Base-by-base conservation (phyloP, 1,140 invertebrate genomes). In the Halictus rubicundus region DNA sequence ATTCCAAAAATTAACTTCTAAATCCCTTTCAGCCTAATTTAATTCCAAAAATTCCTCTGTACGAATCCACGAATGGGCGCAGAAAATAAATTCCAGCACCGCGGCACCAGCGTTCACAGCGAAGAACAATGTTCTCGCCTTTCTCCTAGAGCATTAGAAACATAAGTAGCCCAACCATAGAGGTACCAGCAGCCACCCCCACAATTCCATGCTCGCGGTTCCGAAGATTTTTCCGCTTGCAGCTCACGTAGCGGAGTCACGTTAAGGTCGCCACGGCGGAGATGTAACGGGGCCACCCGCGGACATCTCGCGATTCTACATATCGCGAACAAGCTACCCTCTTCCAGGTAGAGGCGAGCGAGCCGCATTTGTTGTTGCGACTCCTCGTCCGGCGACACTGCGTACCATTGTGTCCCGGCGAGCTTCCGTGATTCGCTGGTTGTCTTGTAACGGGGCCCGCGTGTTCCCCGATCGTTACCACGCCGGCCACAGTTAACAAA, bases 251-350 rank as follows among this genome's bases (percentile, higher is more conserved):
- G 0, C 27, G 0, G 3, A 68, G 68, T 78, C 76, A 19, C 68
- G 76, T 78, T 65, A 64, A n/a, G 49, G 23, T 71, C 68, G 68
- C 25, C 32, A 32, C 32, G 2, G 32, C 32, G 5, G 9, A 42
- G 39, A 64, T 42, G 37, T 79, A 74, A 79, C 77, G 70, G 32
- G 77, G 52, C 64, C 64, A 79, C 77, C 78, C 64, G 64, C 64
- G 2, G 54, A 46, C 61, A 10, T 68, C 54, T 42, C 10, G 37
- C 42, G 14, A 65, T 57, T 72, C 23, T 64, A 37, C 69, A 61
- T 65, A 71, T 71, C 63, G 39, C 60, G 0, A 1, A 7, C 49
- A 21, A n/a, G 19, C 49, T 19, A 60, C 63, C 68, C 70, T n/a
- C n/a, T 60, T 74, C 52, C 9, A 21, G 23, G 19, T n/a, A n/a